These are phyloP conservation scores for Eugnorisma glareosa DNA, from an alignment of 2,888 invertebrate genomes.

Conservation along the genomic window DNA sequence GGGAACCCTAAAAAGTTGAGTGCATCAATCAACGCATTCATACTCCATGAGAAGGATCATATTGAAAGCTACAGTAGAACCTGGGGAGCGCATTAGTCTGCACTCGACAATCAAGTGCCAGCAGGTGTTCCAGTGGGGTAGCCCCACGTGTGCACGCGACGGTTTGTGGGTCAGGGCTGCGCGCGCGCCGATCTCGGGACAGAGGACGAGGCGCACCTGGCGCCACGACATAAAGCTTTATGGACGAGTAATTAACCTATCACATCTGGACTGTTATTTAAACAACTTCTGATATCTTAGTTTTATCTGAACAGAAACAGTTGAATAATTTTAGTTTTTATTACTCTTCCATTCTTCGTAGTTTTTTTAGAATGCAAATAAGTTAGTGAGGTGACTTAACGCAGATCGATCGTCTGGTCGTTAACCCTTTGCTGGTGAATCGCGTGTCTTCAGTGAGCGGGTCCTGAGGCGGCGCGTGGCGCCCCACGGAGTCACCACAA, in stretches of 20 bases:
- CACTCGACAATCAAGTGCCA: not conserved
- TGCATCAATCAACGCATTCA: not conserved
- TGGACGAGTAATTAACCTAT: conserved; percentile 16
- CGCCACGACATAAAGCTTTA: conserved; percentile 12
- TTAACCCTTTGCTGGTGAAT: conserved; percentile 25
- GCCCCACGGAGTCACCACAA: conserved; percentile 7
- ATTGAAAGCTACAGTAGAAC: not conserved
- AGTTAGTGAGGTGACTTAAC: not conserved
- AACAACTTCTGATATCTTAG: not conserved
- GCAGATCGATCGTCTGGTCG: conserved; percentile 35
- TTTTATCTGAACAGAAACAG: not conserved
- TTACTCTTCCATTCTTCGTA: not conserved
- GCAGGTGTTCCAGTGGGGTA: conserved; percentile 26
- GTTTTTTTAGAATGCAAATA: conserved; percentile 14
- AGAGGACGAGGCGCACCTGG: conserved; percentile 51
- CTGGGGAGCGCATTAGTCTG: not conserved
- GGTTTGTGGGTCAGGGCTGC: conserved; percentile 58
- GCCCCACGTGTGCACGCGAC: not conserved
- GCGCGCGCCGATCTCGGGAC: conserved; percentile 25
- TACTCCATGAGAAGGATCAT: not conserved
- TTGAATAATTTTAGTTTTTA: not conserved
- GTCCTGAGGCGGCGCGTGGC: not conserved
- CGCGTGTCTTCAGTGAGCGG: conserved; percentile 21
- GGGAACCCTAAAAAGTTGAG: not conserved
- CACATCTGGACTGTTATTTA: conserved; percentile 3